These are phyloP conservation scores for Zingel zingel DNA, from an alignment of 2,113 vertebrate species.

Conservation along the genomic window DNA sequence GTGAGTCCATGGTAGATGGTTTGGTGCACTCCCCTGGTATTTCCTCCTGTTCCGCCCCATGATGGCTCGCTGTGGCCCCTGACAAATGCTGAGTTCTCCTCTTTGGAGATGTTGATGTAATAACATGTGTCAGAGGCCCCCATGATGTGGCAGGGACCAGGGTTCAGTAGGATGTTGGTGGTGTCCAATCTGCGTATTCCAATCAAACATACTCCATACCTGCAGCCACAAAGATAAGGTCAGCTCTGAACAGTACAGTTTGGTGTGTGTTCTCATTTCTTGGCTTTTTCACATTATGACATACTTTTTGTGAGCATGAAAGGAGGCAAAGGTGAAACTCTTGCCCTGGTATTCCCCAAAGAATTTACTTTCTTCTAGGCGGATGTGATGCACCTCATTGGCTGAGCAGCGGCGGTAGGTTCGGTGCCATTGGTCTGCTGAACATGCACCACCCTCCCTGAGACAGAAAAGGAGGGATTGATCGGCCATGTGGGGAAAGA, in stretches of 20 bases:
- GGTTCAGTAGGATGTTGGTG: constrained; percentile 87
- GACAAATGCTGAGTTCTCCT: constrained; percentile 89
- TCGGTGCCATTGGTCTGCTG: constrained; percentile 88
- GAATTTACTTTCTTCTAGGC: constrained; percentile 89
- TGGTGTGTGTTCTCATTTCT: background rate
- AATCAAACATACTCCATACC: constrained; percentile 88
- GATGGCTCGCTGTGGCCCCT: constrained; percentile 83
- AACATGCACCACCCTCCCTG: constrained; percentile 80
- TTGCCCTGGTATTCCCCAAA: constrained; percentile 89
- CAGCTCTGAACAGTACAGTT: background rate
- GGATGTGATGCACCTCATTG: constrained; percentile 89
- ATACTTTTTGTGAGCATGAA: constrained; percentile 90
- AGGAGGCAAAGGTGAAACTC: constrained; percentile 89
- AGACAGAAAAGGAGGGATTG: constrained; percentile 22
- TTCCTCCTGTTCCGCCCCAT: constrained; percentile 72
- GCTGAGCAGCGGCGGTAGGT: constrained; percentile 88
- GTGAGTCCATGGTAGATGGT: constrained; percentile 88
- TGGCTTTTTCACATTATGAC: constrained; percentile 34
- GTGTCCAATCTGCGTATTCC: constrained; percentile 86
- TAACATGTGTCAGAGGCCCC: constrained; percentile 87
- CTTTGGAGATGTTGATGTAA: constrained; percentile 90
- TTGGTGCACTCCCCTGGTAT: constrained; percentile 77
- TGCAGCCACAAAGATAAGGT: constrained; percentile 54
- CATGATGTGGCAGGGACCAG: constrained; percentile 89
- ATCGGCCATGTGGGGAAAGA: constrained; percentile 40